Evolutionary conservation across 1,140 invertebrate species (phyloP).

Genomic region (Gonioctena quinquepunctata): DNA sequence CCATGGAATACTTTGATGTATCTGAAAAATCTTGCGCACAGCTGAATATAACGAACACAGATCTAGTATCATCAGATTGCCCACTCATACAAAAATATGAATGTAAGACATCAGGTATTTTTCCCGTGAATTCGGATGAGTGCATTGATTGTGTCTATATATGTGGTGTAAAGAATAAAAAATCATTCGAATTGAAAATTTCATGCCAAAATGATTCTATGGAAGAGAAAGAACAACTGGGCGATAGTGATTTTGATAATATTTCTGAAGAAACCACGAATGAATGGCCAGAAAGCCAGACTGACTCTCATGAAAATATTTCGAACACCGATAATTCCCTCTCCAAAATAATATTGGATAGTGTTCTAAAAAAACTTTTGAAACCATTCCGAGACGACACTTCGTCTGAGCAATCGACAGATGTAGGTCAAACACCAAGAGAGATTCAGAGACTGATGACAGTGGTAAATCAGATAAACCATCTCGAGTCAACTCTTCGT

Average conservation of each 20-base stretch:
- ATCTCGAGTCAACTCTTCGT: no score
- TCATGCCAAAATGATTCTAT: neutral
- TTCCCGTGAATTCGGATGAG: neutral
- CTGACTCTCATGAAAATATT: neutral
- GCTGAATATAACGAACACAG: constrained; percentile 1
- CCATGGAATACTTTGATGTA: neutral
- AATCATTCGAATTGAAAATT: neutral
- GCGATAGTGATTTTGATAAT: no score
- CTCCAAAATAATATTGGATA: no score
- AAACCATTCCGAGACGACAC: neutral
- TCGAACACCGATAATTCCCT: no score
- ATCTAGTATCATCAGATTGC: neutral
- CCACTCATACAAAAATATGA: neutral
- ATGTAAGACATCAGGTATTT: constrained; percentile 4
- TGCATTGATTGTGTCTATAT: neutral
- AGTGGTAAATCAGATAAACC: no score
- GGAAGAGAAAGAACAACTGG: no score
- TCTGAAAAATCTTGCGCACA: neutral
- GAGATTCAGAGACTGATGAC: no score
- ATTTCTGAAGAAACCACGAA: no score
- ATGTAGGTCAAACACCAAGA: no score
- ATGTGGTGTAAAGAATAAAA: neutral
- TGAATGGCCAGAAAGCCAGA: neutral
- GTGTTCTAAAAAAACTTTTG: no score
- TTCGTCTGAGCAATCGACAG: no score